Evolutionary conservation across 35 echinoderm and acorn worm species (phyloP).

Genomic region (Apostichopus californicus): DNA sequence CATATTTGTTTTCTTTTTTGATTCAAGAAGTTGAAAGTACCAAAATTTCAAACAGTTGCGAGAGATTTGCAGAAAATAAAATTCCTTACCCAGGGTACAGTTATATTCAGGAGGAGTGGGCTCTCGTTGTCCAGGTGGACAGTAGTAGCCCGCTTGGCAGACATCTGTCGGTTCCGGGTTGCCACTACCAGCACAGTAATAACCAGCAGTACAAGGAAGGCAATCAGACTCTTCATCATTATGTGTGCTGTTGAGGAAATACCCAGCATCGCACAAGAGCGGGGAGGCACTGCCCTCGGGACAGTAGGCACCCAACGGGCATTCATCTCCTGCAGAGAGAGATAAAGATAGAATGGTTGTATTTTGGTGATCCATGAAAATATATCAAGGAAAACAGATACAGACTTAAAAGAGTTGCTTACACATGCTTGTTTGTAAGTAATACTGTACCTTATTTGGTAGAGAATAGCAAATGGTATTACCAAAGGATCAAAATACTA

Average conservation of each 20-base stretch:
- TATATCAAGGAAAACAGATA: too few species aligned
- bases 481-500: too few species aligned
- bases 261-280: slow-evolving; percentile 74
- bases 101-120: slow-evolving; percentile 88
- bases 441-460: too few species aligned
- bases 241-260: slow-evolving; percentile 80
- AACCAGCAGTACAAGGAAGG: slow-evolving; percentile 67
- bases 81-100: slow-evolving; percentile 77
- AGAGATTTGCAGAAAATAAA: too few species aligned
- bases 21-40: too few species aligned
- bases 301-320: slow-evolving; percentile 86
- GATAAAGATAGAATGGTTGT: background rate
- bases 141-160: slow-evolving; percentile 86
- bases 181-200: slow-evolving; percentile 85
- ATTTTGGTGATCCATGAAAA: too few species aligned
- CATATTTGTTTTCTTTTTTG: too few species aligned
- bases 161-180: slow-evolving; percentile 74
- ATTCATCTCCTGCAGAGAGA: slow-evolving; percentile 62
- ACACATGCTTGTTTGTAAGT: too few species aligned
- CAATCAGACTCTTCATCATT: slow-evolving; percentile 76
- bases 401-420: too few species aligned
- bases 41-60: too few species aligned
- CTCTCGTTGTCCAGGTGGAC: slow-evolving; percentile 78
- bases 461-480: too few species aligned
- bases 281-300: slow-evolving; percentile 74